Conservation (phyloP, 1,140 invertebrate species). For the Ceratoteleas bidentatus region DNA sequence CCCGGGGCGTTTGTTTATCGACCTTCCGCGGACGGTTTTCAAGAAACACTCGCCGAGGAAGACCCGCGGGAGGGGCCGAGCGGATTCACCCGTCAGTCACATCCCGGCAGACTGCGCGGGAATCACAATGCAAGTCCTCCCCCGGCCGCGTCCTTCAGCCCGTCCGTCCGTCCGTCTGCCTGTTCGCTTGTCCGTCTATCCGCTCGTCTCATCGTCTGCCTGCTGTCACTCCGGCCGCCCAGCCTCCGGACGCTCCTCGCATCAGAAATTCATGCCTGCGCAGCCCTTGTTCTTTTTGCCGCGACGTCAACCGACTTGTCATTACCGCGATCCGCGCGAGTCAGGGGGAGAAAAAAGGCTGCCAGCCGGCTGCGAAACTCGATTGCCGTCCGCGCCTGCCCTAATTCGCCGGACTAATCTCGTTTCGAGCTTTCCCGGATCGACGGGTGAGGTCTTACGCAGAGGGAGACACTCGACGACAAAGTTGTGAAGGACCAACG, state of each 20-base stretch:
- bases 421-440: too few relatives aligned
- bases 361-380: slow-evolving; percentile 4
- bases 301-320: slow-evolving; percentile 57
- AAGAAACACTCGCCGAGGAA: slow-evolving; percentile 45
- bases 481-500: too few relatives aligned
- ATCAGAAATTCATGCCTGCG: slow-evolving; percentile 74
- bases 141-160: slow-evolving; percentile 58
- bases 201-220: slow-evolving; percentile 69
- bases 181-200: slow-evolving; percentile 68
- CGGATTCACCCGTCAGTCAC: slow-evolving; percentile 80
- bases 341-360: too few relatives aligned
- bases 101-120: slow-evolving; percentile 78
- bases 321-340: slow-evolving; percentile 61
- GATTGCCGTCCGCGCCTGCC: not conserved
- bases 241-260: slow-evolving; percentile 69
- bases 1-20: slow-evolving; percentile 50
- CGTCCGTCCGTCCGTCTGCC: slow-evolving; percentile 68
- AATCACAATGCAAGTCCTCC: slow-evolving; percentile 79
- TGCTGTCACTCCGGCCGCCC: slow-evolving; percentile 73
- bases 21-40: slow-evolving; percentile 47
- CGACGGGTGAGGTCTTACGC: too few relatives aligned
- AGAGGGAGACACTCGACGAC: too few relatives aligned
- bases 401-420: slow-evolving; percentile 6
- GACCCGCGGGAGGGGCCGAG: slow-evolving; percentile 71
- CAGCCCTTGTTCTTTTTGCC: slow-evolving; percentile 53